phyloP scores from a whole-genome alignment of 2,888 invertebrate species.

The Cyaniris semiargus region DNA sequence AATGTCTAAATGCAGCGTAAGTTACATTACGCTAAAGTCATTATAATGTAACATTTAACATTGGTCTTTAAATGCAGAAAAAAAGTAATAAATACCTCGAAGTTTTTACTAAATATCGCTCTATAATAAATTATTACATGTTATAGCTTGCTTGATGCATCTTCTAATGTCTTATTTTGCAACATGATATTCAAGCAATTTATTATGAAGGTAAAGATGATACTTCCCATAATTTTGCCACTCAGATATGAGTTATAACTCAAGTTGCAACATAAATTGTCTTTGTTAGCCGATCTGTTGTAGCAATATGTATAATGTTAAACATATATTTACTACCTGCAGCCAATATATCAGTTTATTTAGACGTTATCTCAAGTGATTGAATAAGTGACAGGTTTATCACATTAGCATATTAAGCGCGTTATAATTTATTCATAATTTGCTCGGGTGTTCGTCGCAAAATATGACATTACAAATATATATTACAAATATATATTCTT shows the following conservation, averaged over 20 bases:
- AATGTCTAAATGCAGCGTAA: too few relatives aligned
- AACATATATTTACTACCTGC: conserved; percentile 5
- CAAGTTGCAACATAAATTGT: neutral
- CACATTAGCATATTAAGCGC: conserved; percentile 5
- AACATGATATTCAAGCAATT: neutral
- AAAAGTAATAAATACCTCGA: too few relatives aligned
- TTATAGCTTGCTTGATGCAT: neutral
- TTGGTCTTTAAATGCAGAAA: too few relatives aligned
- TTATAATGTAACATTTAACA: too few relatives aligned
- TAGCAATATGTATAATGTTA: neutral
- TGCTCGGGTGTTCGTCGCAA: neutral
- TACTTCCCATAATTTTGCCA: neutral
- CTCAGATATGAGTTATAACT: neutral
- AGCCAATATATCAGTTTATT: conserved; percentile 1
- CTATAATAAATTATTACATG: neutral
- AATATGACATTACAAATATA: neutral
- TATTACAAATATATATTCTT: too few relatives aligned
- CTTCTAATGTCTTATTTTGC: conserved; percentile 13
- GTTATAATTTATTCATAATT: conserved; percentile 16
- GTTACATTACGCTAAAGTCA: neutral
- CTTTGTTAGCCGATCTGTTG: neutral
- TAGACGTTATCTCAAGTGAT: conserved; percentile 1
- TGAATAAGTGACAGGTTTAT: conserved; percentile 6
- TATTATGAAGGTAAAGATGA: neutral
- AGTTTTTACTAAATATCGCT: neutral